A percentile compares a stretch with the other conserved stretches of the same genome.
Evolutionary conservation across 1,140 invertebrate genomes (phyloP).

Genomic region (Papilio polytes): DNA sequence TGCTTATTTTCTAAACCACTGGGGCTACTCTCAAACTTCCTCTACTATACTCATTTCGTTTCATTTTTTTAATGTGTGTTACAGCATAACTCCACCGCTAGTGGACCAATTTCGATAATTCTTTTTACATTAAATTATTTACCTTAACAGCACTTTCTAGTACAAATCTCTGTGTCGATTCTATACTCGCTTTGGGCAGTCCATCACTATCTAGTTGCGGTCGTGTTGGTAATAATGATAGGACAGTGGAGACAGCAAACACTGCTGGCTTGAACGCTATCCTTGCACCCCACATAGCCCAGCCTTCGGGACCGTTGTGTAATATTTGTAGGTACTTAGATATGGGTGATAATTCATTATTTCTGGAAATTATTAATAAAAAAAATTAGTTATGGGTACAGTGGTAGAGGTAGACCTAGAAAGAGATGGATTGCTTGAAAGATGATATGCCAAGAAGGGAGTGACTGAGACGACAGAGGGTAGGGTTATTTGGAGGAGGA

Average conservation of each 20-base stretch:
- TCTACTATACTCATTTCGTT: no score
- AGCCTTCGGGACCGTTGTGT: conserved; percentile 70
- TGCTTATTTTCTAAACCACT: no score
- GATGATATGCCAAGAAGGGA: no score
- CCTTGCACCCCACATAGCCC: conserved; percentile 72
- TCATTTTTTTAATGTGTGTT: no score
- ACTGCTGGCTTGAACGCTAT: conserved; percentile 73
- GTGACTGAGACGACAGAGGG: no score
- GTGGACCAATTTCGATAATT: no score
- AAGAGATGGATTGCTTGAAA: no score
- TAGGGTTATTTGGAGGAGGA: no score
- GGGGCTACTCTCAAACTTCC: no score
- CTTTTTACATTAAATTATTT: conserved; percentile 5
- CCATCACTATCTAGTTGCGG: conserved; percentile 65
- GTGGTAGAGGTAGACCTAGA: no score
- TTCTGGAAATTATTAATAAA: conserved; percentile 56
- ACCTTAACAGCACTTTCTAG: conserved; percentile 73
- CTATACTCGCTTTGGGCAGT: conserved; percentile 72
- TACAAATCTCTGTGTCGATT: conserved; percentile 72
- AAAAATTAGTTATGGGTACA: no score
- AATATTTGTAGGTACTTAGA: conserved; percentile 75
- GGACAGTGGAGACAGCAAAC: conserved; percentile 65
- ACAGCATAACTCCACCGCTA: no score
- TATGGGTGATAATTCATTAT: conserved; percentile 65
- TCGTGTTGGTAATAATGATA: conserved; percentile 64